A percentile compares a stretch with the other conserved stretches of the same genome.
These are phyloP conservation scores for Argopecten irradians DNA, from an alignment of 1,140 invertebrate species.

Conservation along the genomic window DNA sequence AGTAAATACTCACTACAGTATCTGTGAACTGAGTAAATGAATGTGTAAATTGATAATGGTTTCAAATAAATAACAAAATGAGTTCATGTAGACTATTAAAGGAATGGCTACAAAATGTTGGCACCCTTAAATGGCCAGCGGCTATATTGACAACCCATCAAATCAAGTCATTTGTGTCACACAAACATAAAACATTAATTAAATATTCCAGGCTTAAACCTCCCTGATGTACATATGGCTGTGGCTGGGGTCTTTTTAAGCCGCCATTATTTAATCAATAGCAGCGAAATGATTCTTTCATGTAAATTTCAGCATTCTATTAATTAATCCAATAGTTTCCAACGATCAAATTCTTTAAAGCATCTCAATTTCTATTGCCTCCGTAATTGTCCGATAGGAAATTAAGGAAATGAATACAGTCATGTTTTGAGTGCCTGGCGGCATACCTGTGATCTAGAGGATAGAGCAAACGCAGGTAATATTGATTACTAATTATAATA, in stretches of 20 bases:
- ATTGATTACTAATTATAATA: background rate
- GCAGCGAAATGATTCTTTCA: background rate
- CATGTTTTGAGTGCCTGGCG: background rate
- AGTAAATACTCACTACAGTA: too few species aligned
- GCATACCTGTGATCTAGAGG: background rate
- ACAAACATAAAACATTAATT: background rate
- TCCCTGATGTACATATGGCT: background rate
- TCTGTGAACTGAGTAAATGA: background rate
- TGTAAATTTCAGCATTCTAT: slow-evolving; percentile 4
- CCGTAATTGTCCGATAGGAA: background rate
- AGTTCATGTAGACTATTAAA: background rate
- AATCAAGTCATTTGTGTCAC: background rate
- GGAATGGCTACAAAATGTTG: background rate
- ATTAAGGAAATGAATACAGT: slow-evolving; percentile 1
- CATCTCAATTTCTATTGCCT: background rate
- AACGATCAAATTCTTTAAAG: background rate
- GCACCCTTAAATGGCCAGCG: background rate
- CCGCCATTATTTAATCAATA: background rate
- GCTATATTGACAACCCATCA: background rate
- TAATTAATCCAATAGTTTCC: background rate
- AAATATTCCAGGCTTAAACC: background rate
- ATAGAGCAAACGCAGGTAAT: background rate
- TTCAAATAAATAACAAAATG: background rate
- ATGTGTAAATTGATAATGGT: background rate
- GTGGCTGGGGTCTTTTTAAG: background rate